phyloP scores from a whole-genome alignment of 2,888 invertebrate species.

The Steinernema carpocapsae region DNA sequence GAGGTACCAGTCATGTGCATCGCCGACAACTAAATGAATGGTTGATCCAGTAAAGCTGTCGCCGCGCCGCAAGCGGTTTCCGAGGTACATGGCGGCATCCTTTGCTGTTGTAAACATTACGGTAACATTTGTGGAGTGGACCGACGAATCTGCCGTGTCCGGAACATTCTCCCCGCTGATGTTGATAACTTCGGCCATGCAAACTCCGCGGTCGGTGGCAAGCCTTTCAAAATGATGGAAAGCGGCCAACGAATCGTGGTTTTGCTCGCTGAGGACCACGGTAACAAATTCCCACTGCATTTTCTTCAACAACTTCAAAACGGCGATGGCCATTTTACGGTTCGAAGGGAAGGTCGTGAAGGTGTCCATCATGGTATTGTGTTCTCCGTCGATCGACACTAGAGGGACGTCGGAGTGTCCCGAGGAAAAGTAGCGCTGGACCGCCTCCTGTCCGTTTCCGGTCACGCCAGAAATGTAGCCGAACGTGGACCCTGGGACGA shows the following conservation, averaged over 20 bases:
- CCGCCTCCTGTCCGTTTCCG: constrained; percentile 23
- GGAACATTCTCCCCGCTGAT: constrained; percentile 36
- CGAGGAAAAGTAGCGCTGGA: constrained; percentile 57
- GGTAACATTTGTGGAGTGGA: constrained; percentile 57
- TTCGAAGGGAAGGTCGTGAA: constrained; percentile 58
- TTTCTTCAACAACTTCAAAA: constrained; percentile 55
- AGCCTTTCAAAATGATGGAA: constrained; percentile 62
- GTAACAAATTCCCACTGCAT: constrained; percentile 65
- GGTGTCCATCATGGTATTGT: constrained; percentile 36
- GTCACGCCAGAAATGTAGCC: constrained; percentile 41
- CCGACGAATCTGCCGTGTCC: constrained; percentile 28
- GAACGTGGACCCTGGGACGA: constrained; percentile 62
- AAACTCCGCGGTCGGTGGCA: constrained; percentile 57
- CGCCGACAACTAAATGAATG: constrained; percentile 64
- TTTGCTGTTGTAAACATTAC: constrained; percentile 49
- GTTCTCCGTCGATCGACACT: constrained; percentile 56
- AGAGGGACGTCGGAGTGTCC: constrained; percentile 56
- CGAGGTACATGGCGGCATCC: constrained; percentile 44
- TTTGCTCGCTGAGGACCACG: constrained; percentile 56
- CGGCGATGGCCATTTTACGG: constrained; percentile 56
- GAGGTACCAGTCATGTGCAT: constrained; percentile 66
- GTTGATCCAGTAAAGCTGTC: constrained; percentile 27
- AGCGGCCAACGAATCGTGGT: constrained; percentile 54
- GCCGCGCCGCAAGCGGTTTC: constrained; percentile 38
- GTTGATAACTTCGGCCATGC: constrained; percentile 57